Conservation (phyloP, 2,797 vertebrate species). For the Crenuchus spilurus region DNA sequence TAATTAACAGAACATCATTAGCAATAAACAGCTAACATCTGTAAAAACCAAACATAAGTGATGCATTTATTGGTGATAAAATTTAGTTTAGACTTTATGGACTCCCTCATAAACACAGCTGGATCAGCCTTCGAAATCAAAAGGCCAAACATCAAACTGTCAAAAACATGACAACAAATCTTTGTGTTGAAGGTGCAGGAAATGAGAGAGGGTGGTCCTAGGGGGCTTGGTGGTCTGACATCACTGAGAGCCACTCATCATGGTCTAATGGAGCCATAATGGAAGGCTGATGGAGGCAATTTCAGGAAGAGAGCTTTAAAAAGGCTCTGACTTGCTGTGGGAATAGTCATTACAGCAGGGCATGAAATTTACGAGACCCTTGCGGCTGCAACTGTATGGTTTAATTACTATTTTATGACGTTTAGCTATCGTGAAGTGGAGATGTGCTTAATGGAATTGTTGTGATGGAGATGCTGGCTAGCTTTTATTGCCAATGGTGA, state of each 20-base stretch:
- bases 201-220: slow-evolving; percentile 33
- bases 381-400: slow-evolving; percentile 52
- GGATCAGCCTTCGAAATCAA: background rate
- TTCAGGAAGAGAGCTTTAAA: slow-evolving; percentile 53
- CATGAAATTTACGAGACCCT: slow-evolving; percentile 53
- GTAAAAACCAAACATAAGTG: too few species aligned
- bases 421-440: slow-evolving; percentile 38
- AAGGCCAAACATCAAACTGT: slow-evolving; percentile 13
- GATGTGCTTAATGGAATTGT: slow-evolving; percentile 59
- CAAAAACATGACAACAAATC: slow-evolving; percentile 30
- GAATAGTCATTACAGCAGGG: slow-evolving; percentile 56
- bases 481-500: background rate
- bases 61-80: background rate
- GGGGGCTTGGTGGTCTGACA: slow-evolving; percentile 38
- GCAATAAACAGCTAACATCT: too few species aligned
- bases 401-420: slow-evolving; percentile 62
- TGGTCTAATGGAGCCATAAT: slow-evolving; percentile 70
- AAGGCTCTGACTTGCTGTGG: slow-evolving; percentile 65
- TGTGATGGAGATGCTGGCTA: slow-evolving; percentile 49
- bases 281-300: slow-evolving; percentile 52
- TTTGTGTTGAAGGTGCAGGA: background rate
- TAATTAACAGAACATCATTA: too few species aligned
- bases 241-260: slow-evolving; percentile 51
- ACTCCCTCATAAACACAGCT: background rate
- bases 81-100: background rate